A percentile compares a stretch with the other conserved stretches of the same genome.
Evolutionary conservation across 2,888 invertebrate species (phyloP).

Genomic region (Tetramorium bicarinatum): DNA sequence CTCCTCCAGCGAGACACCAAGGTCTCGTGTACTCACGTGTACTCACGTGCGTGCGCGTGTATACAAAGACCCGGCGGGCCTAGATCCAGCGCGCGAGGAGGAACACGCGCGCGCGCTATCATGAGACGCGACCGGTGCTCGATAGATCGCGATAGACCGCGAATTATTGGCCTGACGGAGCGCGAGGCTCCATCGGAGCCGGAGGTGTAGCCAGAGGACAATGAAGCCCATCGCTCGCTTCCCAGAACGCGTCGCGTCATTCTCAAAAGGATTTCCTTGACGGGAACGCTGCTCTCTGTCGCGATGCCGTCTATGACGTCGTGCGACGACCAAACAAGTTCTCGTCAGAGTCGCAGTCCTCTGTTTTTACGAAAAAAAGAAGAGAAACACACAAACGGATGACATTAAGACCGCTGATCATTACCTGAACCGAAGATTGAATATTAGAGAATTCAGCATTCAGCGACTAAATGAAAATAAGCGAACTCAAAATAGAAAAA

Average conservation of each 20-base stretch:
- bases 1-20: conserved; percentile 57
- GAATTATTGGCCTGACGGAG: conserved; percentile 37
- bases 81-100: conserved; percentile 22
- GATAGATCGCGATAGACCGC: conserved; percentile 53
- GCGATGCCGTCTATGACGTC: conserved; percentile 16
- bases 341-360: not conserved
- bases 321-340: conserved; percentile 28
- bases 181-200: conserved; percentile 56
- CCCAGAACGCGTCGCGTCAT: conserved; percentile 48
- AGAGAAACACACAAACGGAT: not conserved
- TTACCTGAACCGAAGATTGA: not conserved
- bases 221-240: conserved; percentile 1
- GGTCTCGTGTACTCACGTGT: conserved; percentile 30
- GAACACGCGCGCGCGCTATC: conserved; percentile 10
- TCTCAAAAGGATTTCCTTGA: conserved; percentile 37
- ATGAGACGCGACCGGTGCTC: not conserved
- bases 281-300: conserved; percentile 28
- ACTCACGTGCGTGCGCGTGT: conserved; percentile 24
- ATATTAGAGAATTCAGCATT: not conserved
- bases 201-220: conserved; percentile 60
- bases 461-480: not conserved
- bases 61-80: conserved; percentile 2
- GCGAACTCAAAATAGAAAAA: too few relatives aligned
- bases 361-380: not conserved
- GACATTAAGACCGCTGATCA: not conserved